Evolutionary conservation across 2,113 vertebrate genomes (phyloP).

Genomic region (Chrysochloris asiatica): DNA sequence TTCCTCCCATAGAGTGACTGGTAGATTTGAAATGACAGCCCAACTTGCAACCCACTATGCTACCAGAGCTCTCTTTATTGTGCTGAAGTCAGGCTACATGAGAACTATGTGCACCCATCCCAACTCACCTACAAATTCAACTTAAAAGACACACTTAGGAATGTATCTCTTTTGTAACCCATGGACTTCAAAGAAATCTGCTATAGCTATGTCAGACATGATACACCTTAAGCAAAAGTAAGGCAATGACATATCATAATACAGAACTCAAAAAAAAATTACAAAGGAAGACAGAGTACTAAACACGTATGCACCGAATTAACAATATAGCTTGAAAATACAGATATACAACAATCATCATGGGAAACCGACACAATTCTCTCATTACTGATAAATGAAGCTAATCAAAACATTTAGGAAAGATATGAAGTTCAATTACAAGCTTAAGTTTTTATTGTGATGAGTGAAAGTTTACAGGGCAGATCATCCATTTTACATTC

Average conservation of each 20-base stretch:
- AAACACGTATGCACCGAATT: neutral
- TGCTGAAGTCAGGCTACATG: neutral
- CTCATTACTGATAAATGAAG: neutral
- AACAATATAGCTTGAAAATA: conserved; percentile 14
- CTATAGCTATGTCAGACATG: neutral
- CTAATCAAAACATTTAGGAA: conserved; percentile 19
- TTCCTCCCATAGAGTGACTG: too few relatives aligned
- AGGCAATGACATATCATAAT: neutral
- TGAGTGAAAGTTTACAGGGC: too few relatives aligned
- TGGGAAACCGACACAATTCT: neutral
- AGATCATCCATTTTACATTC: too few relatives aligned
- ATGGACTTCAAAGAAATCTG: neutral
- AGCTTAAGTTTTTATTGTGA: conserved; percentile 19
- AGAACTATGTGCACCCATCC: neutral
- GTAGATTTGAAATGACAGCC: too few relatives aligned
- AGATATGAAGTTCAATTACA: neutral
- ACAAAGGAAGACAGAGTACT: neutral
- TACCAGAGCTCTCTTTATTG: neutral
- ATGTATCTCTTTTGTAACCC: neutral
- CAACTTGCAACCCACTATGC: too few relatives aligned
- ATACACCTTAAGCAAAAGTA: neutral
- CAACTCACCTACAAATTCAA: neutral
- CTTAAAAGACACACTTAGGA: neutral
- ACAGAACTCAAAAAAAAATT: neutral
- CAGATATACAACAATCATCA: neutral